Conservation (phyloP, 2,113 vertebrate species). For the Steatornis caripensis region DNA sequence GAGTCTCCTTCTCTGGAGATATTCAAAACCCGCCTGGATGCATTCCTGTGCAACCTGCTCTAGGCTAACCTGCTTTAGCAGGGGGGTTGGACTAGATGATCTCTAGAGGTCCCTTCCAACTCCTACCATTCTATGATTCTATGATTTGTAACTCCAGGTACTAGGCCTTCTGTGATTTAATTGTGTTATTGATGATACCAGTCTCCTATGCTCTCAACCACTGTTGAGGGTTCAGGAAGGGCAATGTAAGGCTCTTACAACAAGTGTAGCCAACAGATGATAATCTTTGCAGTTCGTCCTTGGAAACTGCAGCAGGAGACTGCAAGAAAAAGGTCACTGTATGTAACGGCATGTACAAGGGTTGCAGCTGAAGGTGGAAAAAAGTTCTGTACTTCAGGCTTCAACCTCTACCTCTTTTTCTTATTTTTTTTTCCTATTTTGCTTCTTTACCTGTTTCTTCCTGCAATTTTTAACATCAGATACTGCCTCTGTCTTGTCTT, state of each 20-base stretch:
- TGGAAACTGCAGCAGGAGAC: background rate
- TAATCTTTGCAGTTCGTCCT: background rate
- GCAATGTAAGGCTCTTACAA: background rate
- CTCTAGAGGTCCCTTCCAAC: no score
- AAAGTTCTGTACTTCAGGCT: background rate
- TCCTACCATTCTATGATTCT: no score
- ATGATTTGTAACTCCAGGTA: no score
- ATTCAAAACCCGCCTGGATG: no score
- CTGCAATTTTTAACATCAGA: background rate
- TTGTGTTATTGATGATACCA: accelerated
- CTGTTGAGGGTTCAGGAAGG: background rate
- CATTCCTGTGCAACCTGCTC: no score
- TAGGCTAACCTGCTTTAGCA: no score
- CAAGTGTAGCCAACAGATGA: background rate
- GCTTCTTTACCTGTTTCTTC: background rate
- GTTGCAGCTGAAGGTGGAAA: background rate
- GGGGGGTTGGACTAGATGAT: no score
- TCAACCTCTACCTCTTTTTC: background rate
- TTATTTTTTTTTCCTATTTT: background rate
- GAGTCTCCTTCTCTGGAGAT: no score
- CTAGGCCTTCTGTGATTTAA: background rate
- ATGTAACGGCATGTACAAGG: background rate
- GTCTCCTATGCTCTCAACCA: background rate
- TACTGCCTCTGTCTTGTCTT: background rate
- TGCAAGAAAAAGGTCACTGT: background rate